These are phyloP conservation scores for Etheostoma spectabile DNA, from an alignment of 2,113 vertebrate species.

Conservation along the genomic window DNA sequence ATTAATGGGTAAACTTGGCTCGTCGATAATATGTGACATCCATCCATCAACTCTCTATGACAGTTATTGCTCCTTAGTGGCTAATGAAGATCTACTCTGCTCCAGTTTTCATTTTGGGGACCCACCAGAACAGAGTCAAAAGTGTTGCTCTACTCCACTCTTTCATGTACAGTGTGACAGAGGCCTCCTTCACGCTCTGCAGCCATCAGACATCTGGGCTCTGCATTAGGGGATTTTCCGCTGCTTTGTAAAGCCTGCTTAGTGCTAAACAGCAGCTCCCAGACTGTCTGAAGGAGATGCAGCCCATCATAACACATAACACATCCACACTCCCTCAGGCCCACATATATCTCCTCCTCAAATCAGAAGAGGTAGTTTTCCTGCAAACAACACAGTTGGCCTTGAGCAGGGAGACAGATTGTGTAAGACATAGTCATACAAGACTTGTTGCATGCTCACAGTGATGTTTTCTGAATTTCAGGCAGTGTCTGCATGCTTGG, in stretches of 20 bases:
- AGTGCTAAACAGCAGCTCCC: constrained; percentile 66
- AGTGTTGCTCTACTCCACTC: constrained; percentile 15
- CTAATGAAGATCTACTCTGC: neutral
- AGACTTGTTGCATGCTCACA: neutral
- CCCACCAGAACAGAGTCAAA: constrained; percentile 6
- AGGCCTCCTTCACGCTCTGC: constrained; percentile 49
- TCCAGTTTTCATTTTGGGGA: neutral
- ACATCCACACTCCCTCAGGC: constrained; percentile 39
- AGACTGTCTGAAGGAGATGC: constrained; percentile 41
- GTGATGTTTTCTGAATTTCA: neutral
- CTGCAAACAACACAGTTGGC: constrained; percentile 44
- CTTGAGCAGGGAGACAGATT: neutral
- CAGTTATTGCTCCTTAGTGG: neutral
- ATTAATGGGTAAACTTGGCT: neutral
- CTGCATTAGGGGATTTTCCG: constrained; percentile 73
- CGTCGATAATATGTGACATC: neutral
- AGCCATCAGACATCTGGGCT: constrained; percentile 69
- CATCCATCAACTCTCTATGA: neutral
- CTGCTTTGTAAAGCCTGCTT: constrained; percentile 70
- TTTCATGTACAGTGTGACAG: constrained; percentile 18
- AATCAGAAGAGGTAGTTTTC: constrained; percentile 13
- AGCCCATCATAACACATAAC: constrained; percentile 53
- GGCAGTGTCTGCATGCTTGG: too few relatives aligned
- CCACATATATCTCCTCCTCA: constrained; percentile 47
- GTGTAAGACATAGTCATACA: constrained; percentile 2